Base-by-base conservation (phyloP, 2,797 vertebrate genomes). In the Hemitrygon akajei region DNA sequence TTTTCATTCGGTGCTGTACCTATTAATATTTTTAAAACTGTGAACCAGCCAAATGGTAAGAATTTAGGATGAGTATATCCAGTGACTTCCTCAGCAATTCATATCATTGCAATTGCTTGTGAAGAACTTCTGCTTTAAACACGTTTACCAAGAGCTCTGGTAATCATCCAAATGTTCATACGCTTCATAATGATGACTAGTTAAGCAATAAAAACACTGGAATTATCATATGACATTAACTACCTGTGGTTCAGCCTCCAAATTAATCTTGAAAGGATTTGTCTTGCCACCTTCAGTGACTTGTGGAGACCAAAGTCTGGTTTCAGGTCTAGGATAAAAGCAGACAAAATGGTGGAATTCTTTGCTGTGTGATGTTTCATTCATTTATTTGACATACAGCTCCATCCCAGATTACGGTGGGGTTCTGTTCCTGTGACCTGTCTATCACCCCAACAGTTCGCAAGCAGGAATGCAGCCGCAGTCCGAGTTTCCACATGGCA, bases 161-260 rank as follows among this genome's bases (percentile, higher is more conserved):
- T 14, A 87, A 7, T 66, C 9, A 89, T 69, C 18, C n/a, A 56
- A 56, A 56, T 25, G 47, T 56, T 16, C 14, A 12, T 37, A 79
- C 16, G 25, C 6, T 56, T 84, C 25, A 30, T 84, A 27, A 58
- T 37, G 6, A 20, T 20, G 80, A 18, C 7, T n/a, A 60, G 47
- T 69, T 11, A 93, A 79, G 12, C n/a, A 81, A 25, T 37, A 20
- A 16, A 30, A 37, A 60, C 56, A 71, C 66, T 56, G 9, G 93
- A 95, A 94, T 40, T 94, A 82, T n/a, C 37, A 86, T 89, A 75
- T 30, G 63, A 94, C 34, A 87, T 66, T 79, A 95, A 97, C 94
- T 97, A 99, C 99, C 98, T 99, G 98, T 94, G 97, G 98, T 94
- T 99, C 98, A 94, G 98, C 96, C 96, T 98, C 98, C 95, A 99